Percentiles rank a stretch among this genome's conserved stretches.
phyloP scores from a whole-genome alignment of 2,888 invertebrate species.

The Tricholauxania praeusta region DNA sequence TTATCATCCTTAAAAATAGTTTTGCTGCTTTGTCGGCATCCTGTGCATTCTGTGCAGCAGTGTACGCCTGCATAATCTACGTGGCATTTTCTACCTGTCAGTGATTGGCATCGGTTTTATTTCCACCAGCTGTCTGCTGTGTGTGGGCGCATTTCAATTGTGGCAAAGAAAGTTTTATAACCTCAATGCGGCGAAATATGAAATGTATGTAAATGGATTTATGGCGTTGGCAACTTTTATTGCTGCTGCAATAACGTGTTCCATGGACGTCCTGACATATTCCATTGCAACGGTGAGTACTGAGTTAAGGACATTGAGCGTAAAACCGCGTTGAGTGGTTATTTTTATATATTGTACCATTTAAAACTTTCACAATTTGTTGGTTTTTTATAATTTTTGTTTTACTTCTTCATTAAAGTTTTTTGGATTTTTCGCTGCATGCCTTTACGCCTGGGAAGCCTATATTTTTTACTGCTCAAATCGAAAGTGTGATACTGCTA shows the following conservation, averaged over 20 bases:
- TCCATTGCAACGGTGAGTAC: conserved; percentile 47
- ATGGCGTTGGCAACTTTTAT: conserved; percentile 46
- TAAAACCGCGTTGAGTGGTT: too few relatives aligned
- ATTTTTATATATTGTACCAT: too few relatives aligned
- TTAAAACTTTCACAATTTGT: neutral
- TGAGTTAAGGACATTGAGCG: too few relatives aligned
- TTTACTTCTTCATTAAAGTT: conserved; percentile 44
- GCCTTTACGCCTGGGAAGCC: conserved; percentile 48
- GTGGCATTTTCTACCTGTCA: conserved; percentile 55
- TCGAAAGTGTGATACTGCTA: conserved; percentile 47
- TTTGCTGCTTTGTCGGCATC: conserved; percentile 55
- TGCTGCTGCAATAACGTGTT: conserved; percentile 44
- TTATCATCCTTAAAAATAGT: conserved; percentile 23
- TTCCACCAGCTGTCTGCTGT: conserved; percentile 45
- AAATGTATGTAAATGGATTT: conserved; percentile 47
- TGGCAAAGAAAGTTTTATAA: conserved; percentile 52
- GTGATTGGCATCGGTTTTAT: conserved; percentile 49
- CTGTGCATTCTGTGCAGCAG: conserved; percentile 57
- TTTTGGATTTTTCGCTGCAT: conserved; percentile 48
- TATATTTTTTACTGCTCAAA: conserved; percentile 44
- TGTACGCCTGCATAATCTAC: conserved; percentile 57
- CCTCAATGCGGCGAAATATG: conserved; percentile 50
- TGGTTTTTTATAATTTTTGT: neutral
- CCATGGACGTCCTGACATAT: conserved; percentile 47
- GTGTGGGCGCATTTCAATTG: conserved; percentile 52